phyloP scores from a whole-genome alignment of 1,140 invertebrate genomes.

The Helicoverpa armigera region DNA sequence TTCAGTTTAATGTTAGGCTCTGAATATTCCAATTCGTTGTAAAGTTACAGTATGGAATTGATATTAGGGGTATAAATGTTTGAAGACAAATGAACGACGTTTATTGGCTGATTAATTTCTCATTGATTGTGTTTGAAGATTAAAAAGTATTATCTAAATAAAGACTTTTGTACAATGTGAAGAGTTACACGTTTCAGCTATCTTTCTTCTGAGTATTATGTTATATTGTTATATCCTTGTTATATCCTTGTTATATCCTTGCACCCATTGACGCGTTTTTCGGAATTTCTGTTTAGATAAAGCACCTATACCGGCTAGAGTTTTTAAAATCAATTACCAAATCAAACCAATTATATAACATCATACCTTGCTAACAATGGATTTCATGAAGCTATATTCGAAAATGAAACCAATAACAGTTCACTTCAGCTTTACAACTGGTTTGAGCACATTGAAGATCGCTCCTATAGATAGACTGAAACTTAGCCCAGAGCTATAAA shows the following conservation, averaged over 20 bases:
- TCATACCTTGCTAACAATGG: neutral
- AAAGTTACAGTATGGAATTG: slow-evolving; percentile 11
- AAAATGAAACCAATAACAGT: slow-evolving; percentile 28
- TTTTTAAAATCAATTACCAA: no score
- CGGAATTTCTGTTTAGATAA: no score
- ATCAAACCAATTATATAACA: no score
- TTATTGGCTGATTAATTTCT: neutral
- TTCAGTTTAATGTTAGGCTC: slow-evolving; percentile 35
- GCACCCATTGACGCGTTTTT: no score
- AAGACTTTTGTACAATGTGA: neutral
- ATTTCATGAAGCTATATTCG: neutral
- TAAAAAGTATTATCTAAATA: neutral
- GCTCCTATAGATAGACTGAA: slow-evolving; percentile 7
- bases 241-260: no score
- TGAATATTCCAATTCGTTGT: slow-evolving; percentile 9
- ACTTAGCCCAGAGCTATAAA: slow-evolving; percentile 36
- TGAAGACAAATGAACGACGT: slow-evolving; percentile 13
- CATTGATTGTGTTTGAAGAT: neutral
- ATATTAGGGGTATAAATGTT: slow-evolving; percentile 2
- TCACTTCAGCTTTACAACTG: slow-evolving; percentile 34
- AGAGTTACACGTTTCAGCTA: neutral
- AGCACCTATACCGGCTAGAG: no score
- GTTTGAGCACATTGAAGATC: neutral
- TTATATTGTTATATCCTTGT: no score
- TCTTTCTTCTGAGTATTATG: no score